Evolutionary conservation across 1,140 invertebrate species (phyloP).

Genomic region (Palaemon carinicauda): DNA sequence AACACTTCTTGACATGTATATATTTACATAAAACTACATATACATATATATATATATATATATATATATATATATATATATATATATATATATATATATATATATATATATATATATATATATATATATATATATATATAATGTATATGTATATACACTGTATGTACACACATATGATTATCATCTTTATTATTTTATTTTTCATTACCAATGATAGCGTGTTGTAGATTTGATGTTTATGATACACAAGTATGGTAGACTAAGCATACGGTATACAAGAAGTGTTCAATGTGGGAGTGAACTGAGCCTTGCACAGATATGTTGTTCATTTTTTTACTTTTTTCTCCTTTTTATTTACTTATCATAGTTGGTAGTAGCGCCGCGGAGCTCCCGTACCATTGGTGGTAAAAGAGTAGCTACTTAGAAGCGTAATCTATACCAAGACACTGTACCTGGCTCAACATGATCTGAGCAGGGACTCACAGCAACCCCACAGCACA

Average conservation of each 20-base stretch:
- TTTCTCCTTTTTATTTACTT: neutral
- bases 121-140: conserved; percentile 19
- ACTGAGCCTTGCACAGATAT: conserved; percentile 26
- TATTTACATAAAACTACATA: neutral
- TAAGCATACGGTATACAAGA: conserved; percentile 54
- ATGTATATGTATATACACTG: neutral
- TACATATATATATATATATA: neutral
- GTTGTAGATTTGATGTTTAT: conserved; percentile 51
- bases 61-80: conserved; percentile 11
- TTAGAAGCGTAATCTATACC: conserved; percentile 29
- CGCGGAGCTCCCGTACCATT: conserved; percentile 29
- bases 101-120: too few species aligned
- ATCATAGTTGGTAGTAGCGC: conserved; percentile 28
- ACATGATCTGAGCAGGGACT: conserved; percentile 26
- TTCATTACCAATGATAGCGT: conserved; percentile 49
- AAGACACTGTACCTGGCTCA: conserved; percentile 44
- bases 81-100: too few species aligned
- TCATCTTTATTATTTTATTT: conserved; percentile 47
- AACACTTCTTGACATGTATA: neutral
- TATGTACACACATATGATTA: too few species aligned
- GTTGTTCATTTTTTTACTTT: conserved; percentile 20
- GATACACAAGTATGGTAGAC: conserved; percentile 20
- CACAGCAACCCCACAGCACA: conserved; percentile 24
- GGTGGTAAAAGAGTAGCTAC: conserved; percentile 41
- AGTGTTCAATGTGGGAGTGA: conserved; percentile 42